phyloP scores from a whole-genome alignment of 2,113 vertebrate species.

The Periophthalmodon schlosseri region DNA sequence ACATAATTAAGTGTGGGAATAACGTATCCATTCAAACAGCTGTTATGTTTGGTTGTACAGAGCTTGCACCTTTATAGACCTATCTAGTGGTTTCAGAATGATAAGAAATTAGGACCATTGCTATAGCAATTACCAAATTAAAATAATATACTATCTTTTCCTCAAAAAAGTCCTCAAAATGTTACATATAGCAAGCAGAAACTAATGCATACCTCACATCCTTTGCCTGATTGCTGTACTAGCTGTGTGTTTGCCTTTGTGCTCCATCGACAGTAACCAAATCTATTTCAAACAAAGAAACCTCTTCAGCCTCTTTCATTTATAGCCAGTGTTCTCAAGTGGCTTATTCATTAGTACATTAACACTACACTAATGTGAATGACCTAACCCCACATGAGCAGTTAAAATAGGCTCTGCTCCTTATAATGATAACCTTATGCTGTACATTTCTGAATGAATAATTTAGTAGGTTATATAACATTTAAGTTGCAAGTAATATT shows the following conservation, averaged over 20 bases:
- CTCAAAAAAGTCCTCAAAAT: no score
- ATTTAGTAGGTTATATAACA: conserved; percentile 5
- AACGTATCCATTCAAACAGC: not conserved
- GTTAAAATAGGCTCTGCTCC: not conserved
- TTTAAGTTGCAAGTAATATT: not conserved
- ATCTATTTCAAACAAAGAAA: conserved; percentile 61
- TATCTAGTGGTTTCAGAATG: not conserved
- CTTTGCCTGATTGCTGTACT: conserved; percentile 16
- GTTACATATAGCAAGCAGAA: no score
- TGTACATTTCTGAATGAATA: not conserved
- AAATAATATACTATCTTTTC: no score
- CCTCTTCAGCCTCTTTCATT: conserved; percentile 53
- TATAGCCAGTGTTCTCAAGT: conserved; percentile 56
- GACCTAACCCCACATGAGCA: not conserved
- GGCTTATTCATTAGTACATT: conserved; percentile 43
- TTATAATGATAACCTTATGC: not conserved
- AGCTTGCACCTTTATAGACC: conserved; percentile 15
- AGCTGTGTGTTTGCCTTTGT: conserved; percentile 52
- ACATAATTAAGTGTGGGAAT: not conserved
- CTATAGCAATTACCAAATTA: no score
- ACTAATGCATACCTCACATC: conserved; percentile 21
- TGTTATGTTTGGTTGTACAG: not conserved
- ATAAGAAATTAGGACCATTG: no score
- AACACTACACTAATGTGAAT: conserved; percentile 20
- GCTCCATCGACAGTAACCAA: conserved; percentile 15